Percentiles rank a stretch among this genome's conserved stretches.
Evolutionary conservation across 2,888 invertebrate species (phyloP).

Genomic region (Sinotaia quadrata): DNA sequence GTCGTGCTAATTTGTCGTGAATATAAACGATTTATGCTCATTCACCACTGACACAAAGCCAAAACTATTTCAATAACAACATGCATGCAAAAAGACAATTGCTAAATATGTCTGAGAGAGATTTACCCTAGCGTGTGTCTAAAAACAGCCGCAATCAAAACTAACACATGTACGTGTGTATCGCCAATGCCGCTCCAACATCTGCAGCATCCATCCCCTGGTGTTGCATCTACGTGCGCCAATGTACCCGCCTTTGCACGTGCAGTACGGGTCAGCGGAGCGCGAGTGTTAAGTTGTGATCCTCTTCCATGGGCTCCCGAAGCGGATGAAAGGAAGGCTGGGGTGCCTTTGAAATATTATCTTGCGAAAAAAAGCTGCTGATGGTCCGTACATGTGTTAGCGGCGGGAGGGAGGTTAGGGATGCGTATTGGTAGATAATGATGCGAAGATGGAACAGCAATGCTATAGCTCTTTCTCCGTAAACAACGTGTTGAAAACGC

Average conservation of each 20-base stretch:
- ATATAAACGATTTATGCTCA: too few relatives aligned
- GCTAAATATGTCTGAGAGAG: too few relatives aligned
- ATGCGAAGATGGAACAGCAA: slow-evolving; percentile 22
- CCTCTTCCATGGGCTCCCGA: not conserved
- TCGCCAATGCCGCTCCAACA: not conserved
- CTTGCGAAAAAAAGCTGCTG: slow-evolving; percentile 3
- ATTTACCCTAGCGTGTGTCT: too few relatives aligned
- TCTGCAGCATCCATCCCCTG: not conserved
- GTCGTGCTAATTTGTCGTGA: too few relatives aligned
- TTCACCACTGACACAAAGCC: too few relatives aligned
- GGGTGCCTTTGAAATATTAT: slow-evolving; percentile 23
- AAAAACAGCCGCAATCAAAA: too few relatives aligned
- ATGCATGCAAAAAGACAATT: too few relatives aligned
- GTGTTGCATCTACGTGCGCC: not conserved
- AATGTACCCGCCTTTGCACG: not conserved
- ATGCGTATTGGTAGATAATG: slow-evolving; percentile 23
- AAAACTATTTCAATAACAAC: too few relatives aligned
- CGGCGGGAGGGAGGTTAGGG: not conserved
- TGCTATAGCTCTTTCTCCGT: slow-evolving; percentile 15
- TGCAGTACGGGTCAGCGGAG: slow-evolving; percentile 11
- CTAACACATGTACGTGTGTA: too few relatives aligned
- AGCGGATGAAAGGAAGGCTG: slow-evolving; percentile 14
- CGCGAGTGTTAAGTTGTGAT: slow-evolving; percentile 11
- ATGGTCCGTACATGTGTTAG: slow-evolving; percentile 8
- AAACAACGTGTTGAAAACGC: slow-evolving; percentile 24